Percentiles rank a stretch among this genome's conserved stretches.
phyloP scores from a whole-genome alignment of 2,797 vertebrate genomes.

The Threskiornis aethiopicus region DNA sequence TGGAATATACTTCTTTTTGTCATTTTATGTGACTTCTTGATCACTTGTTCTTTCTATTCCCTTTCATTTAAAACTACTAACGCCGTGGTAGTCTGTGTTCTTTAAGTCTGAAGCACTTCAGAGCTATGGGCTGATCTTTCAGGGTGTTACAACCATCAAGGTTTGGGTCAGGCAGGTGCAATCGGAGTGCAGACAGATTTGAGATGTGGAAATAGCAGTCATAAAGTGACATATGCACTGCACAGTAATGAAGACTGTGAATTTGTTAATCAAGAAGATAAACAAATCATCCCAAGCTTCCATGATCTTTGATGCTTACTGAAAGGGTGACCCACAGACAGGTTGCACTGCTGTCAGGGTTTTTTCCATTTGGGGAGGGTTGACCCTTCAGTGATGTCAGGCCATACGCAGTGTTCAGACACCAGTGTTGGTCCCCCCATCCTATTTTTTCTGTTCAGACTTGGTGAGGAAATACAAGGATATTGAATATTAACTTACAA shows the following conservation, averaged over 20 bases:
- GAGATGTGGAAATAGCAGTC: not conserved
- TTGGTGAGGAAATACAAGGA: not conserved
- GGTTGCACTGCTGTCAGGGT: fast-evolving
- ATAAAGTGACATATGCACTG: not conserved
- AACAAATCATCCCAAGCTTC: not conserved
- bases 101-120: not conserved
- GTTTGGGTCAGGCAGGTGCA: not conserved
- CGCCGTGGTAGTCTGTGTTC: not conserved
- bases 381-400: not conserved
- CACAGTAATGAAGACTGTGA: not conserved
- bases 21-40: not conserved
- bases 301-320: not conserved
- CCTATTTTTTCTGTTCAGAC: not conserved
- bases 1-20: not conserved
- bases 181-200: fast-evolving
- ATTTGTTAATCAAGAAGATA: not conserved
- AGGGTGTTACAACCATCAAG: not conserved
- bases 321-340: not conserved
- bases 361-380: not conserved
- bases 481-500: not conserved
- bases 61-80: not conserved
- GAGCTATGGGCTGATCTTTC: not conserved
- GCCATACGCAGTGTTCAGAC: not conserved
- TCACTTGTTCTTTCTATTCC: not conserved
- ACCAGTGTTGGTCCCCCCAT: fast-evolving